Conservation (phyloP, 1,140 invertebrate species). For the Drosophila neocordata region DNA sequence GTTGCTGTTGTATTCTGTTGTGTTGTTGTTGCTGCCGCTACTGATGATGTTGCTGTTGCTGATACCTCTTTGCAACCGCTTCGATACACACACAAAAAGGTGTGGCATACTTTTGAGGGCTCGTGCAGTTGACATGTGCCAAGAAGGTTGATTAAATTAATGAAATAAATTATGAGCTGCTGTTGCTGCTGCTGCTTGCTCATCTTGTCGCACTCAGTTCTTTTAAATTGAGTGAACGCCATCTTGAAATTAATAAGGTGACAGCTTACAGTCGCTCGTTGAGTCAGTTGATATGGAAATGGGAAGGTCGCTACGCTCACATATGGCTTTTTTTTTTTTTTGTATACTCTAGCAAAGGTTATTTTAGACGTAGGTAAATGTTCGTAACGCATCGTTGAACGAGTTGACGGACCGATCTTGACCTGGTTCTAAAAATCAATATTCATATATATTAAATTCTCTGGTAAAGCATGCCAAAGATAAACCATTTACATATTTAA, state of each 20-base stretch:
- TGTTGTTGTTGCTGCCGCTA: background rate
- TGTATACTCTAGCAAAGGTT: background rate
- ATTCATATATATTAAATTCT: too few relatives aligned
- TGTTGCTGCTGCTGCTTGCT: conserved; percentile 4
- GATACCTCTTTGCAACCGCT: conserved; percentile 44
- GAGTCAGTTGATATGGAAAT: background rate
- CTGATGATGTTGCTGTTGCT: conserved; percentile 36
- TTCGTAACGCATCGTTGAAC: too few relatives aligned
- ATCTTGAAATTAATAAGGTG: conserved; percentile 80
- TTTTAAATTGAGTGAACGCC: conserved; percentile 75
- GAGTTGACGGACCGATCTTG: too few relatives aligned
- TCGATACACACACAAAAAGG: conserved; percentile 32
- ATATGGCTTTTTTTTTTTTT: background rate
- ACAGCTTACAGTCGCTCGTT: conserved; percentile 25
- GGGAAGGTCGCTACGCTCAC: conserved; percentile 14
- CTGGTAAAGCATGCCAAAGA: too few relatives aligned
- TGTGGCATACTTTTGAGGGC: conserved; percentile 51
- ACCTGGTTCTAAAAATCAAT: too few relatives aligned
- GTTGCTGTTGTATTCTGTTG: conserved; percentile 21
- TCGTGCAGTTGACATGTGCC: conserved; percentile 77
- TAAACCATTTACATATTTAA: too few relatives aligned
- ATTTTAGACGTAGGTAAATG: background rate
- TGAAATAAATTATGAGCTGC: conserved; percentile 80
- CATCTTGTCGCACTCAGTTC: conserved; percentile 38
- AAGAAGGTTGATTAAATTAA: conserved; percentile 79